Conservation (phyloP, 1,140 invertebrate genomes). For the Leptoteleia sp. region DNA sequence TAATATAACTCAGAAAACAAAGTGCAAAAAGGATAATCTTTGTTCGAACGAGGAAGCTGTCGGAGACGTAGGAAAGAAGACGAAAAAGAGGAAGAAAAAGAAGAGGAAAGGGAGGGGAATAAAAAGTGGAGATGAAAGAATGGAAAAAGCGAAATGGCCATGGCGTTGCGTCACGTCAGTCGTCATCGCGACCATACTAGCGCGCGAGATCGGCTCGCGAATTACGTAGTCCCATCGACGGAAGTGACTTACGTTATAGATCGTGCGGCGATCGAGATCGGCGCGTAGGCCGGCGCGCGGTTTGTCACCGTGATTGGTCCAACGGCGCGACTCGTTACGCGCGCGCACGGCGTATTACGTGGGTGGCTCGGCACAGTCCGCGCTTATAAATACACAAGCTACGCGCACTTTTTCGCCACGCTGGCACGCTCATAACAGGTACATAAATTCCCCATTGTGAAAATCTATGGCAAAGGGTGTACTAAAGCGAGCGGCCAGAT, state of each 20-base stretch:
- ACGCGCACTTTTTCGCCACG: constrained; percentile 43
- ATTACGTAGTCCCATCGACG: constrained; percentile 51
- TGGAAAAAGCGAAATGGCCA: too few species aligned
- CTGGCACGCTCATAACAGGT: constrained; percentile 47
- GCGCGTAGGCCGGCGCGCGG: constrained; percentile 58
- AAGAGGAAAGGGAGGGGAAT: too few species aligned
- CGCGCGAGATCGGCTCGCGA: constrained; percentile 26
- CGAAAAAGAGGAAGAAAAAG: too few species aligned
- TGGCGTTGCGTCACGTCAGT: constrained; percentile 28
- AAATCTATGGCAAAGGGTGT: constrained; percentile 34
- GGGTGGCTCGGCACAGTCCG: constrained; percentile 54
- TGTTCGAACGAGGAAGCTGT: too few species aligned
- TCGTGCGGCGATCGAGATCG: constrained; percentile 60
- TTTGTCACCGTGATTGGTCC: constrained; percentile 53
- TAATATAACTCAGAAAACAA: too few species aligned
- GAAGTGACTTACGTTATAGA: constrained; percentile 53
- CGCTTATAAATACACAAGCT: constrained; percentile 61
- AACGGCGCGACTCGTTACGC: constrained; percentile 48
- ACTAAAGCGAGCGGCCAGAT: too few species aligned
- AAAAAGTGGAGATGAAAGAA: too few species aligned
- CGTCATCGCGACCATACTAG: constrained; percentile 22
- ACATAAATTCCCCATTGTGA: constrained; percentile 64
- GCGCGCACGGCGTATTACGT: constrained; percentile 47
- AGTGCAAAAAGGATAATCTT: too few species aligned
- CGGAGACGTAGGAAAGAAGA: too few species aligned